A percentile compares a stretch with the other conserved stretches of the same genome.
Conservation (phyloP, 2,113 vertebrate species). For the Otus sunia region DNA sequence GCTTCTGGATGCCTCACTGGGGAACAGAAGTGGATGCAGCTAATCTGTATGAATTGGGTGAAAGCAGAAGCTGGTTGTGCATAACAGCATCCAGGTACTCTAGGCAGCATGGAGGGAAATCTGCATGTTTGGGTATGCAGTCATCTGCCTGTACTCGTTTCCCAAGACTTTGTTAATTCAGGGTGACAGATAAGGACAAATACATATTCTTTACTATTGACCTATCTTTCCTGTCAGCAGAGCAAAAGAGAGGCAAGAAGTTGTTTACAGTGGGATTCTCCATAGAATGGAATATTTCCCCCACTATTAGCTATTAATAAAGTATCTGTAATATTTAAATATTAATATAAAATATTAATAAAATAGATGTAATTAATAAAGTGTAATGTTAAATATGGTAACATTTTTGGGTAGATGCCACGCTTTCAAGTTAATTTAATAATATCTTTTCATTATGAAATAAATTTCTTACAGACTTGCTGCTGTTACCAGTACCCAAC, state of each 20-base stretch:
- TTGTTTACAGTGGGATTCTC: neutral
- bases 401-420: neutral
- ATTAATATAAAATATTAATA: too few relatives aligned
- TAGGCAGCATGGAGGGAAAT: neutral
- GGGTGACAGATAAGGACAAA: neutral
- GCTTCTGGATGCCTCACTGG: neutral
- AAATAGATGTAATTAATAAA: neutral
- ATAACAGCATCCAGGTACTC: neutral
- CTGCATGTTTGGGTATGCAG: neutral
- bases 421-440: neutral
- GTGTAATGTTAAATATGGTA: neutral
- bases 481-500: constrained; percentile 11
- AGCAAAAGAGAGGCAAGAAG: neutral
- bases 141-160: neutral
- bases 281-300: neutral
- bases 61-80: neutral
- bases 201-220: neutral
- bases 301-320: neutral
- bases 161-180: neutral
- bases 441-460: neutral
- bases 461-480: constrained; percentile 19
- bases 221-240: neutral
- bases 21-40: neutral
- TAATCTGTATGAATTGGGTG: neutral
- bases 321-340: too few relatives aligned